Percentiles rank a stretch among this genome's conserved stretches.
Evolutionary conservation across 2,113 vertebrate species (phyloP).

Genomic region (Microcebus jonahi): DNA sequence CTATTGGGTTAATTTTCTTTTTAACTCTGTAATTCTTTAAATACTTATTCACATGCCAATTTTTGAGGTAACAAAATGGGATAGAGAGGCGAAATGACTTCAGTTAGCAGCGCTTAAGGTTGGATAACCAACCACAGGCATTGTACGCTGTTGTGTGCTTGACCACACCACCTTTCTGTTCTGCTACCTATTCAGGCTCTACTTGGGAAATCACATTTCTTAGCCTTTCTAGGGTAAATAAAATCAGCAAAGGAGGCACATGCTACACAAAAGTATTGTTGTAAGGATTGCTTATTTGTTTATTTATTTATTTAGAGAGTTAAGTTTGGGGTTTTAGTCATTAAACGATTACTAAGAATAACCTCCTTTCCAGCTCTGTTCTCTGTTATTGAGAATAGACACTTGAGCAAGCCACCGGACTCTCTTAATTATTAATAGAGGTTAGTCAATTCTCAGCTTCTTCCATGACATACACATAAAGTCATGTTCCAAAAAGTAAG

Average conservation of each 20-base stretch:
- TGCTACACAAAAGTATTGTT: conserved; percentile 14
- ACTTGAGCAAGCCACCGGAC: conserved; percentile 70
- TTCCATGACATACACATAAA: neutral
- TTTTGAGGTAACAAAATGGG: neutral
- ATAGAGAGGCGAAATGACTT: neutral
- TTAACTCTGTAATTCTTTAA: neutral
- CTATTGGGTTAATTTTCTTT: neutral
- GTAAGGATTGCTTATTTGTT: neutral
- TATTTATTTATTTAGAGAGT: conserved; percentile 49
- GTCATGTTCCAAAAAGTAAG: neutral
- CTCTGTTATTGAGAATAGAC: conserved; percentile 80
- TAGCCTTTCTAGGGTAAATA: neutral
- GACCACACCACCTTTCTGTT: neutral
- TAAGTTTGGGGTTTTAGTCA: conserved; percentile 42
- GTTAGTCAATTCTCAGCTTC: conserved; percentile 71
- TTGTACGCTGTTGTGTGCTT: neutral
- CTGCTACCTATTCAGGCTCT: neutral
- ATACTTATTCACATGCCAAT: neutral
- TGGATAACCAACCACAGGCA: neutral
- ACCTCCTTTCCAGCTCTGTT: conserved; percentile 40
- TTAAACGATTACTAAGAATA: conserved; percentile 52
- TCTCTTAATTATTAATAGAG: conserved; percentile 81
- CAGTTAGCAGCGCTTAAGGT: neutral
- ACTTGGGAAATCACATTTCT: neutral
- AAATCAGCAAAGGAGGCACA: conserved; percentile 54